Evolutionary conservation across 2,797 vertebrate genomes (phyloP), one percentile per base, ranked within the genome.

Genomic region (Pitangus sulphuratus): DNA sequence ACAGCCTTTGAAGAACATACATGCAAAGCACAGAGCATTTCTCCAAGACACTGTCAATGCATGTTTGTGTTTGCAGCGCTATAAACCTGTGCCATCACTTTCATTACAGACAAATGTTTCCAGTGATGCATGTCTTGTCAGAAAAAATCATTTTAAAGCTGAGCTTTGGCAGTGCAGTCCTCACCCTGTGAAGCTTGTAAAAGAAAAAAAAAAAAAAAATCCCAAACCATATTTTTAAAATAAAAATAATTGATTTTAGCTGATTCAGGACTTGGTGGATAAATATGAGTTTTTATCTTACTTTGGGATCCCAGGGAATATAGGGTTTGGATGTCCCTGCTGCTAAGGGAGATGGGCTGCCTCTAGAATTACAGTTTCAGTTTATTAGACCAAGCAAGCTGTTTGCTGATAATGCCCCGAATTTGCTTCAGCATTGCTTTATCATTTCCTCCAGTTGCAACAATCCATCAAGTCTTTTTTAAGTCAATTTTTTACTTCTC

Each of bases 41-140:
- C 66, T 58, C 62, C 30, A 80, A 75, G 85, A 62, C 40, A 9
- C 50, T 93, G 72, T 92, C 82, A 39, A 14, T 2, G 35, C 61
- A 40, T 3, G 61, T 91, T 92, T 82, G 78, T 54, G 58, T 71
- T 72, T 71, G 51, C 79, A 11, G 62, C 3, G 16, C 78, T 68
- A 33, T 4, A 64, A 92, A 68, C 56, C 33, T 64, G 53, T 33
- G 90, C 85, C 62, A 79, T 75, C 89, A 25, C 53, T 94, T 90
- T 71, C 60, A 24, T 70, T 87, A 42, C 68, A 50, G 82, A 61
- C 42, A 5, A 39, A 10, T 22, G 19, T 78, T 50, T 92, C 40
- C 80, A 87, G 71, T 69, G 90, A 84, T 75, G 85, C 66, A 77
- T 84, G 57, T 77, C 94, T 69, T 94, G 94, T 92, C 93, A 89